A percentile compares a stretch with the other conserved stretches of the same genome.
Evolutionary conservation across 2,113 vertebrate species (phyloP).

Genomic region (Oncorhynchus masou): DNA sequence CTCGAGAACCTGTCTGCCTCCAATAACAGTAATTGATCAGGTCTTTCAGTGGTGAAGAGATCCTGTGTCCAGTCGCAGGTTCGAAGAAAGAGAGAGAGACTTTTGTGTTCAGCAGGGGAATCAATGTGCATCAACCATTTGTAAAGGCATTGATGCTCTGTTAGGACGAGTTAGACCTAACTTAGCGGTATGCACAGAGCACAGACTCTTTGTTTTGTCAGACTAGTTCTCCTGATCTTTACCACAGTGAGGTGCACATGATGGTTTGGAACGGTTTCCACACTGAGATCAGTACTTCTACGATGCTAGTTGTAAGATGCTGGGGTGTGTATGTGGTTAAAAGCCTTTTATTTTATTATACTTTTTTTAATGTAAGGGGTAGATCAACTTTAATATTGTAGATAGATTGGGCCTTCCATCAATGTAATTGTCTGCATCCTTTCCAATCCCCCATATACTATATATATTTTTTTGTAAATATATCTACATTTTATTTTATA

Average conservation of each 20-base stretch:
- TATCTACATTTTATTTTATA: no score
- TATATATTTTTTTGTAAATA: no score
- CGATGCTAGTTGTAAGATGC: no score
- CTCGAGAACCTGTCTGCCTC: not conserved
- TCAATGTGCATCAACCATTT: constrained; percentile 20
- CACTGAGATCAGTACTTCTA: no score
- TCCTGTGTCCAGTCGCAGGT: constrained; percentile 8
- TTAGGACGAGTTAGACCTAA: not conserved
- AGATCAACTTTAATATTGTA: no score
- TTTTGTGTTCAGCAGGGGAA: constrained; percentile 1
- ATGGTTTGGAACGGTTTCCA: not conserved
- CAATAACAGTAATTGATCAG: constrained; percentile 37
- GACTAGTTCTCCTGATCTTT: not conserved
- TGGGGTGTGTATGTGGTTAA: no score
- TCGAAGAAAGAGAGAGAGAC: not conserved
- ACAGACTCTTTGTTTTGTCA: not conserved
- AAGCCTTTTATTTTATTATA: no score
- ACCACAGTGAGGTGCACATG: not conserved
- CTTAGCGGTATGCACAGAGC: not conserved
- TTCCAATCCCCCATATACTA: no score
- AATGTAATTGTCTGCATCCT: no score
- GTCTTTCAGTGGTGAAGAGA: not conserved
- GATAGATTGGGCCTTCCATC: no score
- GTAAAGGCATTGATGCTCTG: constrained; percentile 10
- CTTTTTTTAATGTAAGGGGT: no score